Evolutionary conservation across 2,797 vertebrate genomes (phyloP).

Genomic region (Apogon talboti): DNA sequence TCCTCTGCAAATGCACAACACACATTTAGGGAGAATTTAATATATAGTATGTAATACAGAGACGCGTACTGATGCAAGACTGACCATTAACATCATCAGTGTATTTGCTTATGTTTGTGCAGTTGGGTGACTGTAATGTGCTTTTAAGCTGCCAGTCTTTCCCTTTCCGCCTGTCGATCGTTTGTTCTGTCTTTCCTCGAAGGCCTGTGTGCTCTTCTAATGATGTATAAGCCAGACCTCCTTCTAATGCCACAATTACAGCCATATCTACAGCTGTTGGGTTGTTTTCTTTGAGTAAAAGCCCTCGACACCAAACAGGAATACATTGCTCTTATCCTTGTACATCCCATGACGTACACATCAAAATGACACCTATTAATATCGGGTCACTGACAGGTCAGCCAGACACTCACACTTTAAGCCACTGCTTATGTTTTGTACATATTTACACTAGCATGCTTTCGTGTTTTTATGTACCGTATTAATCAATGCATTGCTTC

Average conservation of each 20-base stretch:
- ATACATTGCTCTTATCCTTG: constrained; percentile 51
- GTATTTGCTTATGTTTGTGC: constrained; percentile 8
- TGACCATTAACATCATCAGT: constrained; percentile 2
- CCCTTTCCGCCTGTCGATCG: constrained; percentile 34
- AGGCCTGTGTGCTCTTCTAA: constrained; percentile 61
- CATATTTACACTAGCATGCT: constrained; percentile 11
- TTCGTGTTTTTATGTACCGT: no score
- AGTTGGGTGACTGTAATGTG: constrained; percentile 18
- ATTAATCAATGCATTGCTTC: background rate
- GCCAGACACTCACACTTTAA: background rate
- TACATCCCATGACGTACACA: constrained; percentile 46
- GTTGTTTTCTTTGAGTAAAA: constrained; percentile 70
- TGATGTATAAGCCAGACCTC: constrained; percentile 62
- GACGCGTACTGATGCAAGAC: background rate
- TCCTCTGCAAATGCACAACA: no score
- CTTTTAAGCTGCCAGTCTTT: constrained; percentile 32
- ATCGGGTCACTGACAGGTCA: constrained; percentile 46
- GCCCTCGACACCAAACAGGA: constrained; percentile 46
- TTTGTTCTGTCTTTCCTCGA: constrained; percentile 11
- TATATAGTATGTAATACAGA: no score
- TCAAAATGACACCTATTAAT: constrained; percentile 72
- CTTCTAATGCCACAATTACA: constrained; percentile 70
- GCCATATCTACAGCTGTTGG: constrained; percentile 43
- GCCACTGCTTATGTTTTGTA: constrained; percentile 11
- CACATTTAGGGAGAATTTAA: no score